Base-by-base conservation (phyloP, 2,113 vertebrate genomes). In the Paralichthys olivaceus region DNA sequence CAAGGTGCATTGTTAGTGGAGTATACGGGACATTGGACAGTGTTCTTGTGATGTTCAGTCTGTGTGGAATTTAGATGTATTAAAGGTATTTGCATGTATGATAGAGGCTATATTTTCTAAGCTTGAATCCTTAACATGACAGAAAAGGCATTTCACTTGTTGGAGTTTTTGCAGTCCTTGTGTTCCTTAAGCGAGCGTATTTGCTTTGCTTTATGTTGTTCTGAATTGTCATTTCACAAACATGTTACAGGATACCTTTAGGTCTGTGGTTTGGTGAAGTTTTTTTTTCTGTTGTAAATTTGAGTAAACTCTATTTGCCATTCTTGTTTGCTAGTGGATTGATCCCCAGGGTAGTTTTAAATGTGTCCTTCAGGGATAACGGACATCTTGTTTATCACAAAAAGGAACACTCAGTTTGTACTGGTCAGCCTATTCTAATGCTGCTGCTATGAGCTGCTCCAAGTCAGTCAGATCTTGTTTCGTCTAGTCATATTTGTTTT, bases 301-400 rank as follows among this genome's bases (percentile, higher is more conserved):
- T 23, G 17, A 76, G 43, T 70, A 74, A n/a, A 9, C n/a, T 12
- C 8, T 70, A 53, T 8, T 73, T 69, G 43, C 53, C 22, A 25
- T 77, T 66, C 2, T 13, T 72, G 22, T 67, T 71, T 54, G 49
- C 6, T 9, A 40, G 25, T 47, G 43, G 43, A 47, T 72, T 56
- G 2, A 59, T 11, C 67, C 28, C 17, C 40, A 55, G 72, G 69
- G 55, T 65, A 32, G 9, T 58, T 67, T 78, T 28, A 22, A 54
- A 47, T 15, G 32, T 54, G 23, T 71, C 32, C 12, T 6, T 53
- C 20, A 5, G 23, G 13, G n/a, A 54, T 34, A 45, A 25, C 47
- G n/a, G 23, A 67, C 32, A 54, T 55, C 7, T 65, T 54, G 34
- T 69, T 67, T 60, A 25, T 60, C 67, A 20, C 17, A 25, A 29